Percentiles rank a stretch among this genome's conserved stretches.
These are phyloP conservation scores for Syngnathus rostellatus DNA, from an alignment of 2,797 vertebrate species.

Conservation along the genomic window DNA sequence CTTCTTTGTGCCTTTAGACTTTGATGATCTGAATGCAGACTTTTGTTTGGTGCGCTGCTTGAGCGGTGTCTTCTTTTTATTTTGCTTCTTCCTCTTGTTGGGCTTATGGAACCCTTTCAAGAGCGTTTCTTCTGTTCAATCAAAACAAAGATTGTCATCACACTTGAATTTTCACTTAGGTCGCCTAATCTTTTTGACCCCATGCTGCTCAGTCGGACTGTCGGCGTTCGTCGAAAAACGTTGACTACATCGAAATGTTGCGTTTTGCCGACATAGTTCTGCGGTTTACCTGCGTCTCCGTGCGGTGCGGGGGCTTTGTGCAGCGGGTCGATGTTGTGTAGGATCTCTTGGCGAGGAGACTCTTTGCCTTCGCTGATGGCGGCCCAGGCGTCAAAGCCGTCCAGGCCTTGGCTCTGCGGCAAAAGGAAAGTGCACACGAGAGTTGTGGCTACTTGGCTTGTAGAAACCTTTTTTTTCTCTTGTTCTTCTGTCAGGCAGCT, in stretches of 20 bases:
- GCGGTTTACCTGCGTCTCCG: conserved; percentile 28
- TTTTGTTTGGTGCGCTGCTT: conserved; percentile 35
- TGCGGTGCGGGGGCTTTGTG: conserved; percentile 48
- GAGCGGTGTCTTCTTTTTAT: conserved; percentile 38
- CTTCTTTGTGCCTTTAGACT: conserved; percentile 15
- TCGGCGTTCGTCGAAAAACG: no score
- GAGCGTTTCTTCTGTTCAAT: background rate
- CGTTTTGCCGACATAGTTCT: no score
- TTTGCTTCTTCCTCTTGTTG: conserved; percentile 45
- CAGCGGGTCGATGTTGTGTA: conserved; percentile 93
- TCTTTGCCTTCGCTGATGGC: conserved; percentile 83
- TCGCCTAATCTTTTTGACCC: background rate
- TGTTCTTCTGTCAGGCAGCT: background rate
- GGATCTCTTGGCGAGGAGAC: conserved; percentile 84
- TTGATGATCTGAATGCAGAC: conserved; percentile 22
- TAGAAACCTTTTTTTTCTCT: background rate
- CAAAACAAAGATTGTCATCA: background rate
- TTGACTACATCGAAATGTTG: no score
- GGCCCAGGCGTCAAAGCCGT: conserved; percentile 87
- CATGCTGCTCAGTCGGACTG: no score
- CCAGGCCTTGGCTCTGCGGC: conserved; percentile 67
- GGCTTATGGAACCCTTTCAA: conserved; percentile 1
- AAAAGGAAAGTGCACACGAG: background rate
- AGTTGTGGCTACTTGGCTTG: background rate
- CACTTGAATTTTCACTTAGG: background rate